Conservation (phyloP, 1,140 invertebrate genomes). For the Eubasilissa regina region DNA sequence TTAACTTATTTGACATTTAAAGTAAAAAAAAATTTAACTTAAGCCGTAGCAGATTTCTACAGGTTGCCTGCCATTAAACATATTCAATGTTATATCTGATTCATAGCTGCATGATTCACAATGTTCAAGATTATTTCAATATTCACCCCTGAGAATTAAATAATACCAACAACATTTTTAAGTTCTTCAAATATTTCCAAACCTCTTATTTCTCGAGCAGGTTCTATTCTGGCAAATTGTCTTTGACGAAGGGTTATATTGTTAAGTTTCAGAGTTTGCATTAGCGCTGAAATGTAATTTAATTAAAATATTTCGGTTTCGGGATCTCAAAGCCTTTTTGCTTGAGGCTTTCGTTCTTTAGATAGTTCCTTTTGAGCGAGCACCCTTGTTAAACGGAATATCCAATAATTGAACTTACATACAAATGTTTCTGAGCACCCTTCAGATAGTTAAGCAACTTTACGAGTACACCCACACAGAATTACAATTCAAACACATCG, state of each 20-base stretch:
- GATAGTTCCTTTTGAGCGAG: slow-evolving; percentile 36
- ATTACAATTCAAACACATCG: neutral
- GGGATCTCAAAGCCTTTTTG: slow-evolving; percentile 34
- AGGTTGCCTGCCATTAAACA: no score
- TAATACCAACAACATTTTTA: no score
- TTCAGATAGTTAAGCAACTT: slow-evolving; percentile 5
- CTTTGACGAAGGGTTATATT: slow-evolving; percentile 29
- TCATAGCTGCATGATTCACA: no score
- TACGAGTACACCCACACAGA: neutral
- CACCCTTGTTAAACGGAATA: neutral
- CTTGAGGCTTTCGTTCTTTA: slow-evolving; percentile 18
- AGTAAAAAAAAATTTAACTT: no score
- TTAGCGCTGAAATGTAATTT: slow-evolving; percentile 28
- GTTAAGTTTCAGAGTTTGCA: slow-evolving; percentile 24
- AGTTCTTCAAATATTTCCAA: neutral
- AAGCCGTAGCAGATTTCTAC: no score
- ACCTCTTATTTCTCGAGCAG: neutral
- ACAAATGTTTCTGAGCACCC: neutral
- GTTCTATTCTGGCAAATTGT: neutral
- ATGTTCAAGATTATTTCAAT: no score
- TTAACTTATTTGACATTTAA: no score
- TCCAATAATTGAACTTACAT: slow-evolving; percentile 17
- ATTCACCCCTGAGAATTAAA: no score
- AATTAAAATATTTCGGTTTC: slow-evolving; percentile 45
- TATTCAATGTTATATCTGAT: no score